Evolutionary conservation across 1,140 invertebrate genomes (phyloP).

Genomic region (Drosophila albomicans): DNA sequence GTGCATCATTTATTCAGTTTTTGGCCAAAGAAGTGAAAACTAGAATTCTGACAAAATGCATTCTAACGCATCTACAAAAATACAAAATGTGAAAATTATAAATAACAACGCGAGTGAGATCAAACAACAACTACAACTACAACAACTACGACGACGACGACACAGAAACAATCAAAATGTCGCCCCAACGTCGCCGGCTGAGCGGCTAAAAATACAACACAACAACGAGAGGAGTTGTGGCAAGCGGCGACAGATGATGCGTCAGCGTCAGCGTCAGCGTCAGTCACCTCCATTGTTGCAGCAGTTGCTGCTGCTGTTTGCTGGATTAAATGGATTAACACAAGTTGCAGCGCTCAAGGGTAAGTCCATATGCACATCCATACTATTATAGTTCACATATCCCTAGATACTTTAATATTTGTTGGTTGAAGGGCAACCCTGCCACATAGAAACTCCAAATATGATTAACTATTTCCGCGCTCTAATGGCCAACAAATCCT

Average conservation of each 20-base stretch:
- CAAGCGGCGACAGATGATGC: slow-evolving; percentile 44
- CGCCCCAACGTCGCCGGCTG: slow-evolving; percentile 44
- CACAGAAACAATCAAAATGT: slow-evolving; percentile 72
- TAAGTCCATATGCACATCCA: slow-evolving; percentile 47
- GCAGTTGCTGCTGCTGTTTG: slow-evolving; percentile 45
- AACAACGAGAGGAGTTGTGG: not conserved
- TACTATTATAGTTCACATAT: too few species aligned
- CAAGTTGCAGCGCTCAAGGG: slow-evolving; percentile 80
- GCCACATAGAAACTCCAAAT: slow-evolving; percentile 20
- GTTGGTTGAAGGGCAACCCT: slow-evolving; percentile 58
- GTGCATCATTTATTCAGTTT: slow-evolving; percentile 8
- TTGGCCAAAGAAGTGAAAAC: slow-evolving; percentile 23
- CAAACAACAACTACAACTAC: slow-evolving; percentile 17
- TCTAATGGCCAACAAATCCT: slow-evolving; percentile 65
- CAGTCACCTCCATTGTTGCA: slow-evolving; percentile 36
- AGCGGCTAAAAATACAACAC: slow-evolving; percentile 66
- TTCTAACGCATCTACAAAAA: slow-evolving; percentile 50
- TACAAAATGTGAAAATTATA: slow-evolving; percentile 28
- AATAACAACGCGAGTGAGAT: slow-evolving; percentile 44
- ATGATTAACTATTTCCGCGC: slow-evolving; percentile 66
- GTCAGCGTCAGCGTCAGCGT: slow-evolving; percentile 7
- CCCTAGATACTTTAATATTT: too few species aligned
- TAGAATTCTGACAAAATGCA: slow-evolving; percentile 74
- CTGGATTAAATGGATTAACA: slow-evolving; percentile 82
- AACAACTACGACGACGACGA: not conserved